phyloP scores from a whole-genome alignment of 1,140 invertebrate genomes.

The Harlomillsia oculata region DNA sequence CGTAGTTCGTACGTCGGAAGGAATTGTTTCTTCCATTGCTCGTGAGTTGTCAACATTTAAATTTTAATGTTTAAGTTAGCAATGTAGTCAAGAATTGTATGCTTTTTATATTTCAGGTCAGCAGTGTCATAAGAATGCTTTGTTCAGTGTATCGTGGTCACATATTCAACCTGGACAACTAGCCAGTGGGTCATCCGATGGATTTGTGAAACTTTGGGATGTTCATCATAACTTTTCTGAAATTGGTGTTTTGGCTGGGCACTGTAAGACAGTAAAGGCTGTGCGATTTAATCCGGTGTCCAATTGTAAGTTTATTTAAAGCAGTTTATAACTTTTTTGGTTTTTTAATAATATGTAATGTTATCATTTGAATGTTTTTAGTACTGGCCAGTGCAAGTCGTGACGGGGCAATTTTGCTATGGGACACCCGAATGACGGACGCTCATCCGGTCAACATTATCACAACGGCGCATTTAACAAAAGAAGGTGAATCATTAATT shows the following conservation, averaged over 20 bases:
- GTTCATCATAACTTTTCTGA: neutral
- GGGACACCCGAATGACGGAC: neutral
- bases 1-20: neutral
- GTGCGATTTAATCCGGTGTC: slow-evolving; percentile 2
- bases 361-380: neutral
- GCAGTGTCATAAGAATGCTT: slow-evolving; percentile 5
- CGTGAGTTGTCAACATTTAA: neutral
- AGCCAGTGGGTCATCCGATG: neutral
- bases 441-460: neutral
- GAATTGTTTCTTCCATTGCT: neutral
- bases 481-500: no score
- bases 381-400: neutral
- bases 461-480: neutral
- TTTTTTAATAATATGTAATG: neutral
- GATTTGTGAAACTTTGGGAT: slow-evolving; percentile 8
- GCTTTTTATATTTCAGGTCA: neutral
- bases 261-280: neutral
- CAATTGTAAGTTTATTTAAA: neutral
- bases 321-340: neutral
- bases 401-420: neutral
- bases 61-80: neutral
- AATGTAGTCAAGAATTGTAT: neutral
- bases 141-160: slow-evolving; percentile 1
- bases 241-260: neutral
- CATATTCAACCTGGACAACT: neutral